Conservation (phyloP, 2,113 vertebrate species). For the Pardalotus punctatus region DNA sequence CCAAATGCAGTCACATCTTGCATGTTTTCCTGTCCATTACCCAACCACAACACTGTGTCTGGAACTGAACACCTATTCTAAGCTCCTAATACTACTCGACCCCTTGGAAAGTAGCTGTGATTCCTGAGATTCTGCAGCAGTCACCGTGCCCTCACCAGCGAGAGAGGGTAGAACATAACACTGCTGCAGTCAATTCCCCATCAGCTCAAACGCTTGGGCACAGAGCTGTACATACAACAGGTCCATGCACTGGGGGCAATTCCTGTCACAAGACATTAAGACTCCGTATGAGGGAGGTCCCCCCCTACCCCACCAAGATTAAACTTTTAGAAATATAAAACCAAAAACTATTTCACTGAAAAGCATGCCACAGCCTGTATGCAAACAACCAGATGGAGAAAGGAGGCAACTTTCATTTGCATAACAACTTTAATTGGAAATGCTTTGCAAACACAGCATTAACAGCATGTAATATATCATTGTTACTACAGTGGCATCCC, state of each 20-base stretch:
- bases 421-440: neutral
- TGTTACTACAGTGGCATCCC: neutral
- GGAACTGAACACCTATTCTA: neutral
- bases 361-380: neutral
- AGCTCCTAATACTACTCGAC: neutral
- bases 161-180: neutral
- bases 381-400: conserved; percentile 21
- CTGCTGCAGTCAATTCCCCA: neutral
- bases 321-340: neutral
- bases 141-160: neutral
- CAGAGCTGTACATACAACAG: neutral
- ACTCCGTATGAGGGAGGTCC: neutral
- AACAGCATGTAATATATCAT: neutral
- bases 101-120: neutral
- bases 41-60: neutral
- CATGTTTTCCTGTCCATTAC: neutral
- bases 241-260: neutral
- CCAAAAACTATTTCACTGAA: neutral
- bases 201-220: neutral
- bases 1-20: neutral
- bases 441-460: conserved; percentile 28
- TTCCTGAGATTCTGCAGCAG: neutral
- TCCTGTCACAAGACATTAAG: neutral
- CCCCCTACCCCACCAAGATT: neutral
- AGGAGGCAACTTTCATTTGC: conserved; percentile 7